phyloP scores from a whole-genome alignment of 2,113 vertebrate species.

The Callopanchax toddi region DNA sequence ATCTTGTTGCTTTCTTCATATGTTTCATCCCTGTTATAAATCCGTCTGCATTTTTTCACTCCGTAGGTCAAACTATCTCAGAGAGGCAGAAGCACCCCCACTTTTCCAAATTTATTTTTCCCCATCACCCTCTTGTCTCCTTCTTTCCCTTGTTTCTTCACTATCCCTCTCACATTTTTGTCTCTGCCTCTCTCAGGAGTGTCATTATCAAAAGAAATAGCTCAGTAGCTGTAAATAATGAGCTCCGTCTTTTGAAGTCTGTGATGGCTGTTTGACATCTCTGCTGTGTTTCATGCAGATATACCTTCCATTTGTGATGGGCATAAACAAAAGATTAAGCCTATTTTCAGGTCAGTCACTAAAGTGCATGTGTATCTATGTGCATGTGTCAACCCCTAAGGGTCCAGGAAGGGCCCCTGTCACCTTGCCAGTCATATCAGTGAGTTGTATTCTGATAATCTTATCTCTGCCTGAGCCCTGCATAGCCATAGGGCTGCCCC shows the following conservation, averaged over 20 bases:
- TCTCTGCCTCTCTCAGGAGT: slow-evolving; percentile 50
- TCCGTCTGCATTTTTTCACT: slow-evolving; percentile 31
- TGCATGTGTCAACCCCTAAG: slow-evolving; percentile 45
- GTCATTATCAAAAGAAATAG: slow-evolving; percentile 63
- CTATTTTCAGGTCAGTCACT: slow-evolving; percentile 62
- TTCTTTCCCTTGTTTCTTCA: slow-evolving; percentile 29
- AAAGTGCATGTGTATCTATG: slow-evolving; percentile 29
- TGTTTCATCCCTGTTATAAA: slow-evolving; percentile 38
- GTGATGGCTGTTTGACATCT: slow-evolving; percentile 53
- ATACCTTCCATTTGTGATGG: slow-evolving; percentile 65
- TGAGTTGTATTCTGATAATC: slow-evolving; percentile 75
- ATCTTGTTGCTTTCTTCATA: slow-evolving; percentile 33
- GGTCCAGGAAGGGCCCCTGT: slow-evolving; percentile 65
- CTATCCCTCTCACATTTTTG: slow-evolving; percentile 17
- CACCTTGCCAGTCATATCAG: slow-evolving; percentile 79
- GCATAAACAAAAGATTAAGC: slow-evolving; percentile 75
- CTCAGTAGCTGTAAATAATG: slow-evolving; percentile 65
- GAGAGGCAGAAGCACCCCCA: slow-evolving; percentile 34
- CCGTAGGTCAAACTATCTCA: slow-evolving; percentile 40
- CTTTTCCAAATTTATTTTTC: slow-evolving; percentile 20
- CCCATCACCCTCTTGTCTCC: slow-evolving; percentile 10
- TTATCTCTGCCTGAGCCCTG: slow-evolving; percentile 74
- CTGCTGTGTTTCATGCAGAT: slow-evolving; percentile 71
- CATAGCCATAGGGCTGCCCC: slow-evolving; percentile 63
- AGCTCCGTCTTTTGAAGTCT: slow-evolving; percentile 60